A percentile compares a stretch with the other conserved stretches of the same genome.
These are phyloP conservation scores for Myathropa florea DNA, from an alignment of 2,888 invertebrate genomes.

Conservation along the genomic window DNA sequence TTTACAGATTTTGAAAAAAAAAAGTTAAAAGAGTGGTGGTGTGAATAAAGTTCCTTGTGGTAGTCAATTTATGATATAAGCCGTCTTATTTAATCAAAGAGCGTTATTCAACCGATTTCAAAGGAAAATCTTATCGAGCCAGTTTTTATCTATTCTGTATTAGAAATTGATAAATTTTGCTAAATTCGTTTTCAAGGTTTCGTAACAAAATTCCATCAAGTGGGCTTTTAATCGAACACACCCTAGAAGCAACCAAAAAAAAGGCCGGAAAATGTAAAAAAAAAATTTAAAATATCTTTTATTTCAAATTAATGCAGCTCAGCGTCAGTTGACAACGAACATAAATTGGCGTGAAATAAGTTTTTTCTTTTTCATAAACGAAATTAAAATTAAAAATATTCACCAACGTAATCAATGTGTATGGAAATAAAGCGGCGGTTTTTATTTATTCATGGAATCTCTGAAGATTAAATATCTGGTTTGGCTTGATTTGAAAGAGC, in stretches of 20 bases:
- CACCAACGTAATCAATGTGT: background rate
- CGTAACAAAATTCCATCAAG: background rate
- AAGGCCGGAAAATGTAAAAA: background rate
- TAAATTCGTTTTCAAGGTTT: background rate
- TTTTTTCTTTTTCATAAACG: background rate
- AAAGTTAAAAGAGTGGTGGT: too few species aligned
- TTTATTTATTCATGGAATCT: background rate
- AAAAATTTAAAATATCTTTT: background rate
- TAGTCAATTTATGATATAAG: too few species aligned
- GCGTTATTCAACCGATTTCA: too few species aligned
- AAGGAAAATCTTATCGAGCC: too few species aligned
- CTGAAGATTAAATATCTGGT: background rate
- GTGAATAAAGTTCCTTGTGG: too few species aligned
- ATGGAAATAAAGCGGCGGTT: background rate
- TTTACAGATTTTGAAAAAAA: too few species aligned
- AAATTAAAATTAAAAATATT: background rate
- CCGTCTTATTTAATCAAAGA: too few species aligned
- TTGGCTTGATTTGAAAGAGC: background rate
- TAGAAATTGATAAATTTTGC: background rate
- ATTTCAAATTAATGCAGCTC: background rate
- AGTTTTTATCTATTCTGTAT: background rate
- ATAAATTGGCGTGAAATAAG: background rate
- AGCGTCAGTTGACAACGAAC: background rate
- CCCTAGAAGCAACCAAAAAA: background rate
- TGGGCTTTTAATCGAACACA: background rate